Percentiles rank a stretch among this genome's conserved stretches.
Evolutionary conservation across 2,113 vertebrate species (phyloP).

Genomic region (Theropithecus gelada): DNA sequence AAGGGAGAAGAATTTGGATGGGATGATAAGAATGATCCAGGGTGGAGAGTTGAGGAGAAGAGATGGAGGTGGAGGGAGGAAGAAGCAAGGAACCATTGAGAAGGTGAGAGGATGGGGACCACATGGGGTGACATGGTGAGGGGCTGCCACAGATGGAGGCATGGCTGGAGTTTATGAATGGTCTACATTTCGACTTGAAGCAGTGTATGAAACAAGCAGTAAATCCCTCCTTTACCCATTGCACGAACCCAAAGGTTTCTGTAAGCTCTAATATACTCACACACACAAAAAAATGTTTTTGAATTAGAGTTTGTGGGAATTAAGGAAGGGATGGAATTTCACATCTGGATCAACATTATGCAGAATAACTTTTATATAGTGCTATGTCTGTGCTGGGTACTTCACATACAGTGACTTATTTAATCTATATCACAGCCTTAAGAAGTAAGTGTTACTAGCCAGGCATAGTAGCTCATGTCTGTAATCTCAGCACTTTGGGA

Average conservation of each 20-base stretch:
- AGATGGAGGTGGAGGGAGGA: neutral
- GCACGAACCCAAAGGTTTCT: neutral
- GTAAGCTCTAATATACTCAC: neutral
- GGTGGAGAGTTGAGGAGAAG: neutral
- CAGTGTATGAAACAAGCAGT: neutral
- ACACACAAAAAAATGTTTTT: neutral
- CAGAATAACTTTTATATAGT: neutral
- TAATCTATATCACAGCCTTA: neutral
- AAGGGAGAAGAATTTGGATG: neutral
- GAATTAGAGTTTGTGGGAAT: neutral
- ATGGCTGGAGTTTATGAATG: neutral
- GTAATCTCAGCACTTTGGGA: neutral
- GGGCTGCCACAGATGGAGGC: neutral
- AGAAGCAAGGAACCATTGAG: neutral
- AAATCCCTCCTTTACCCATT: neutral
- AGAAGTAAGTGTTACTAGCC: neutral
- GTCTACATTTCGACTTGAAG: neutral
- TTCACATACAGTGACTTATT: neutral
- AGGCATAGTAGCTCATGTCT: neutral
- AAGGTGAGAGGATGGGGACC: neutral
- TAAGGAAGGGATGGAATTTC: neutral
- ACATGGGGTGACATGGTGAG: neutral
- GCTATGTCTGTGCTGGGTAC: neutral
- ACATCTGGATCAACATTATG: neutral
- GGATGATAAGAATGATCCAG: neutral